Evolutionary conservation across 2,888 invertebrate genomes (phyloP), one percentile per base, ranked within the genome.

Genomic region (Silvanus unidentatus): DNA sequence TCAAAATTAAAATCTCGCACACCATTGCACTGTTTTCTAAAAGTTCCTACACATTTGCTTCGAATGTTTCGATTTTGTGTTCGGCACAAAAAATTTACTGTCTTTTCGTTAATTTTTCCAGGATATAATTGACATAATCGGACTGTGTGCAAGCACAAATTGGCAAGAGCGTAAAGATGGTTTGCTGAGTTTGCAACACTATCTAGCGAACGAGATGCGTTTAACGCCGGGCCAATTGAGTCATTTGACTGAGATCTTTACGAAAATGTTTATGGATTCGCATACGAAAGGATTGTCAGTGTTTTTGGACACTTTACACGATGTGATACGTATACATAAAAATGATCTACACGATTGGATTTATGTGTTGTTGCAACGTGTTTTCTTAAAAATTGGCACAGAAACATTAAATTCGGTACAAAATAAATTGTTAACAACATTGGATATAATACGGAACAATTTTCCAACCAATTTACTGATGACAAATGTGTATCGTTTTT

Each of bases 111-210:
- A 3, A 29, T 39, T 48, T 49, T 49, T 70, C 35, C 70, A 93
- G 79, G 88, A 89, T 64, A 86, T 90, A 55, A 81, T 80, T 54
- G 88, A 89, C 60, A 93, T 96, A 63, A 86, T 96, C 52, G 83
- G 84, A 30, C 81, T 87, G 57, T 89, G 95, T 70, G 87, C 88
- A 42, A 89, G 88, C 65, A 87, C 89, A 16, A 89, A 91, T 64
- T 95, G 96, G 94, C 86, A 89, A 29, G 97, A 98, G 67, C 74
- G 97, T 45, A 95, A 96, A 69, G 97, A 98, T 60, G 98, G 97
- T 11, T 79, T 98, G 10, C 69, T 82, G 11, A 81, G 80, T 14
- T 69, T 83, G 8, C 84, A 88, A 70, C 78, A 81, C 48, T 86
- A 86, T 65, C 76, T 92, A 13, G 80, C 80, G 63, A 80, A 80